Conservation (phyloP, 2,113 vertebrate genomes). For the Erpornis zantholeuca region DNA sequence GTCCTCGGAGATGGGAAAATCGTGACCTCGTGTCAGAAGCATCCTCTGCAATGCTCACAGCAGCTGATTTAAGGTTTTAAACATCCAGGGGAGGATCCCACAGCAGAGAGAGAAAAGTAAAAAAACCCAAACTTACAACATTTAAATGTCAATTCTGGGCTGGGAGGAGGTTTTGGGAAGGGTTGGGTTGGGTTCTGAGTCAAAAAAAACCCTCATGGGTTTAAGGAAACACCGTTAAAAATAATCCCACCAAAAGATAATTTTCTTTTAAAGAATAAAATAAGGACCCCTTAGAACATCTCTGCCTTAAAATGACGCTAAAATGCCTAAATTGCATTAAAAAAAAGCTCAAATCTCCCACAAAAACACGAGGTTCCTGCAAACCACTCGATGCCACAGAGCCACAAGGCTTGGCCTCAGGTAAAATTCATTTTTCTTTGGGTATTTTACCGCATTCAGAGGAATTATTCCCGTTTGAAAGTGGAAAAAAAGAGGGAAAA, state of each 20-base stretch:
- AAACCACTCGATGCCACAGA: neutral
- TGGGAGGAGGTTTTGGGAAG: neutral
- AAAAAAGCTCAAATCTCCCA: no score
- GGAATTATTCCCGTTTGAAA: fast-evolving
- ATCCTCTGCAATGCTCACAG: neutral
- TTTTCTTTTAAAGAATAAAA: no score
- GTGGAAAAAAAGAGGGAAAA: fast-evolving
- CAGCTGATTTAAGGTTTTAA: fast-evolving
- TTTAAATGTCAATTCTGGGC: fast-evolving
- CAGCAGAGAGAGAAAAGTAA: fast-evolving
- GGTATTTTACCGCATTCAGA: neutral
- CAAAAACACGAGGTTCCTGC: neutral
- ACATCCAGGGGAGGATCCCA: no score
- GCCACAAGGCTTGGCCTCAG: no score
- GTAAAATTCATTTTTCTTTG: fast-evolving
- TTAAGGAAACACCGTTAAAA: fast-evolving
- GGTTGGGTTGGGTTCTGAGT: neutral
- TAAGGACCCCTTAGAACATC: fast-evolving
- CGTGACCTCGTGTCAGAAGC: neutral
- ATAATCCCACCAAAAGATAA: fast-evolving
- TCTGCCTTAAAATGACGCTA: fast-evolving
- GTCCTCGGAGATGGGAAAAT: neutral
- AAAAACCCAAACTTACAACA: fast-evolving
- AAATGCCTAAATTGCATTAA: fast-evolving
- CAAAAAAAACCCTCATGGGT: fast-evolving